A percentile compares a stretch with the other conserved stretches of the same genome.
These are phyloP conservation scores for Condylura cristata DNA, from an alignment of 2,113 vertebrate species.

Conservation along the genomic window DNA sequence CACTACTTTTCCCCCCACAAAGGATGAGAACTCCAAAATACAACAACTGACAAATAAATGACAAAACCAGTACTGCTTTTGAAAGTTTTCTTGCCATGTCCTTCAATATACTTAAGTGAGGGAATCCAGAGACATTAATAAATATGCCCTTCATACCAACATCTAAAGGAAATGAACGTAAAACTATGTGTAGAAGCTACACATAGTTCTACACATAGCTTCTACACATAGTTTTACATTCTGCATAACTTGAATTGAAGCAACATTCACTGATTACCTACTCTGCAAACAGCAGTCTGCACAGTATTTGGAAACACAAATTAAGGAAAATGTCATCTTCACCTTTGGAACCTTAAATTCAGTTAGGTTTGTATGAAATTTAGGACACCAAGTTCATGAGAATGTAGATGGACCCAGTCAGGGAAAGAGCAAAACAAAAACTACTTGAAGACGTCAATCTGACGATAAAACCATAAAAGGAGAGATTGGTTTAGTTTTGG, in stretches of 20 bases:
- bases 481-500: not conserved
- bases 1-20: not conserved
- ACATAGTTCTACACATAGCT: too few relatives aligned
- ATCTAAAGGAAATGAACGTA: slow-evolving; percentile 8
- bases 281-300: not conserved
- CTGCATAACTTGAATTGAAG: not conserved
- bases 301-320: not conserved
- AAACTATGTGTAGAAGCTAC: too few relatives aligned
- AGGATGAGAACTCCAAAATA: not conserved
- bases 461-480: not conserved
- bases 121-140: not conserved
- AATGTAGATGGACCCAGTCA: not conserved
- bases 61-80: not conserved
- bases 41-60: not conserved
- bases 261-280: slow-evolving; percentile 14
- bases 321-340: not conserved
- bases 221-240: too few relatives aligned
- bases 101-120: not conserved
- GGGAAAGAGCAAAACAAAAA: slow-evolving; percentile 5
- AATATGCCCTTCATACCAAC: not conserved
- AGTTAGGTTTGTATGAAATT: not conserved
- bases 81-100: not conserved
- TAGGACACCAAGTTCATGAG: not conserved
- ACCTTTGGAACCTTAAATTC: slow-evolving; percentile 17
- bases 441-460: not conserved